phyloP scores from a whole-genome alignment of 1,140 invertebrate species.

The Bilobella aurantiaca region DNA sequence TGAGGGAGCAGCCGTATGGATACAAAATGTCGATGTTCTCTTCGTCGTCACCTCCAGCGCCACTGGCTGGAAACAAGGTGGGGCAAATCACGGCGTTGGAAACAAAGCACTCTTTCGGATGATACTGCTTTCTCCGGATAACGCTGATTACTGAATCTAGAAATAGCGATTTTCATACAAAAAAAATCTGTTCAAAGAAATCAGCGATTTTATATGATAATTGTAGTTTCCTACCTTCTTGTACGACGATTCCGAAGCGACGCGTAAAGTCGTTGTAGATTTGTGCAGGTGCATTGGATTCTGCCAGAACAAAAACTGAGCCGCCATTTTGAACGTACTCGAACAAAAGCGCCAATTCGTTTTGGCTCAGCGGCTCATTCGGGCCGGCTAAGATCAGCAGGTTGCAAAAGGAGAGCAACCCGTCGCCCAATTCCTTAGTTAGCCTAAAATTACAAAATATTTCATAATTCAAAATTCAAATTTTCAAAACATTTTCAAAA shows the following conservation, averaged over 20 bases:
- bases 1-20: slow-evolving; percentile 90
- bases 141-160: slow-evolving; percentile 83
- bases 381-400: slow-evolving; percentile 30
- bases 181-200: slow-evolving; percentile 5
- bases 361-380: slow-evolving; percentile 21
- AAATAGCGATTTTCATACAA: not conserved
- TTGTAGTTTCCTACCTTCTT: slow-evolving; percentile 17
- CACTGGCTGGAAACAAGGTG: slow-evolving; percentile 6
- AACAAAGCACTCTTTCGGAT: slow-evolving; percentile 93
- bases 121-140: slow-evolving; percentile 93
- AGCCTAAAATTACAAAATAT: slow-evolving; percentile 14
- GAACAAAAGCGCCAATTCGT: slow-evolving; percentile 23
- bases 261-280: slow-evolving; percentile 32
- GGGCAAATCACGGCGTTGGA: slow-evolving; percentile 60
- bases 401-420: slow-evolving; percentile 25
- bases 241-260: slow-evolving; percentile 23
- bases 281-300: slow-evolving; percentile 20
- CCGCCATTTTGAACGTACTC: slow-evolving; percentile 30
- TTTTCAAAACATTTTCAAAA: too few relatives aligned
- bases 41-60: slow-evolving; percentile 2
- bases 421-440: slow-evolving; percentile 30
- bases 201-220: not conserved
- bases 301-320: slow-evolving; percentile 28
- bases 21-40: slow-evolving; percentile 69
- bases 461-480: too few relatives aligned